Evolutionary conservation across 2,113 vertebrate species (phyloP), one percentile per base, ranked within the genome.

Genomic region (Protomyctophum bolini): DNA sequence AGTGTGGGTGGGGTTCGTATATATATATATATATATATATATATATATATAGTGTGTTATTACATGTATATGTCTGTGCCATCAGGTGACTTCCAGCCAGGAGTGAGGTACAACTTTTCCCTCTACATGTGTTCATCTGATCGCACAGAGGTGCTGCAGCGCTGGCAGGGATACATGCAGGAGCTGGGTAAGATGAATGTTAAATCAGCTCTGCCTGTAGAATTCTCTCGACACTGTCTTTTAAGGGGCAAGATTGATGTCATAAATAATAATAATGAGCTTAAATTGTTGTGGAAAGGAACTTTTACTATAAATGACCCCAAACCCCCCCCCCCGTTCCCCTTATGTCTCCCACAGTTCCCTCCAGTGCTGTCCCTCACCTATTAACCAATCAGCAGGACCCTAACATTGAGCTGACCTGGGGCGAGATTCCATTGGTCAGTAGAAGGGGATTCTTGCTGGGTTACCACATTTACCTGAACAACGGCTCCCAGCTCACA

Each of bases 381-480:
- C 72, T 93, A 49, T 80, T 56, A 11, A 58, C 63, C 70, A 48
- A 8, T 58, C 92, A 93, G 84, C 49, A 80, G 28, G 62, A 59
- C 15, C 80, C 87, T 1, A 67, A 86, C 9, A 54, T 92, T 56
- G 2, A 85, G 11, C 82, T 94, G 11, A 86, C 73, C 56, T 94
- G 93, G 93, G 72, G 33, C 9, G 81, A 81, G 12, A 82, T 90
- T 21, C 76, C 86, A 0, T 10, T 83, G 55, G 73, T 56, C 46
- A 29, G 72, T 55, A 85, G 70, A 68, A 85, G 88, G 85, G 92
- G 92, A 3, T 92, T 84, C 63, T 51, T 93, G 10, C 75, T 79
- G 2, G 93, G 93, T 63, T 92, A 93, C 83, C 87, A 78, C 1
- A 9, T 94, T 73, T 94, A 94, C 76, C 70, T 86, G 46, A 86